Percentiles rank a stretch among this genome's conserved stretches.
Conservation (phyloP, 2,888 invertebrate genomes). For the Diabrotica balteata region DNA sequence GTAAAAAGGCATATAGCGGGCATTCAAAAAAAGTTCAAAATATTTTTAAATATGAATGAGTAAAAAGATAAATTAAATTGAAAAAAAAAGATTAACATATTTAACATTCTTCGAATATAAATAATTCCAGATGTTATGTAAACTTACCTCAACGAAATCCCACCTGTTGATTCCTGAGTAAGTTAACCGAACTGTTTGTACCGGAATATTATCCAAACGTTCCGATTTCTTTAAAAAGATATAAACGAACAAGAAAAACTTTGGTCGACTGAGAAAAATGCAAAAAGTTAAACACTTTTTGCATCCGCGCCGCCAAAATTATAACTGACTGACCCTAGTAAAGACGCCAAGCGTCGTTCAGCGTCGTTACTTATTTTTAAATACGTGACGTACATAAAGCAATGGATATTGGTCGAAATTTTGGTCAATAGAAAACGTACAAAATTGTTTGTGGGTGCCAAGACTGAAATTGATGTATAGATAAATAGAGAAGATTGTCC, state of each 20-base stretch:
- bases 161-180: slow-evolving; percentile 17
- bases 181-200: background rate
- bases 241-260: no score
- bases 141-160: slow-evolving; percentile 10
- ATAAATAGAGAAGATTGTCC: background rate
- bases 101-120: no score
- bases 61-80: no score
- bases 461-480: background rate
- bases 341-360: slow-evolving; percentile 49
- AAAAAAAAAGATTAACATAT: no score
- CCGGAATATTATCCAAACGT: background rate
- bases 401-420: slow-evolving; percentile 40
- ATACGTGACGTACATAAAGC: slow-evolving; percentile 40
- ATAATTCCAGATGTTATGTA: background rate
- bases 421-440: slow-evolving; percentile 51
- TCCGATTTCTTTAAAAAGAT: no score
- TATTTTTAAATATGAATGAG: no score
- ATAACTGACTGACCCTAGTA: slow-evolving; percentile 48
- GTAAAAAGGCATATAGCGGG: no score
- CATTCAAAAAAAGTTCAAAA: no score
- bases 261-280: background rate
- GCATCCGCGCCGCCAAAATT: slow-evolving; percentile 35
- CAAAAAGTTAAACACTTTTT: slow-evolving; percentile 1
- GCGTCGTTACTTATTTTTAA: slow-evolving; percentile 50
- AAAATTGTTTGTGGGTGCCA: slow-evolving; percentile 32